These are phyloP conservation scores for Diorhabda sublineata DNA, from an alignment of 1,140 invertebrate genomes.

Conservation along the genomic window DNA sequence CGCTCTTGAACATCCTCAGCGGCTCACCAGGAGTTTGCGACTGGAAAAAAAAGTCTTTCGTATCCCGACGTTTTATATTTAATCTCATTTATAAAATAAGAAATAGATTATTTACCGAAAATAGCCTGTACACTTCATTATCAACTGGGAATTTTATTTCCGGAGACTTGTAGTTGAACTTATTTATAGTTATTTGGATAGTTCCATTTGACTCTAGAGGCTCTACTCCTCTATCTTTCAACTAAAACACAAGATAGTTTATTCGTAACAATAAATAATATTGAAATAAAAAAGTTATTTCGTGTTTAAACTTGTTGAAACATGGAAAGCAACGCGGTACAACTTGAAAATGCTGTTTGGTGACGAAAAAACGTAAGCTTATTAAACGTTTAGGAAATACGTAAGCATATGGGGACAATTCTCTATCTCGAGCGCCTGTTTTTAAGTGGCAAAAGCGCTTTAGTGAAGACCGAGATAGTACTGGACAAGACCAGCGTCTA, in stretches of 20 bases:
- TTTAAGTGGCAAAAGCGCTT: too few relatives aligned
- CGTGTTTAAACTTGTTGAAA: too few relatives aligned
- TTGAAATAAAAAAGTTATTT: too few relatives aligned
- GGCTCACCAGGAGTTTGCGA: not conserved
- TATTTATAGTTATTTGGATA: conserved; percentile 47
- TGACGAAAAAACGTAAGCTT: too few relatives aligned
- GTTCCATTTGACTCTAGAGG: conserved; percentile 32
- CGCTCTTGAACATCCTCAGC: conserved; percentile 3
- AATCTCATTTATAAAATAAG: too few relatives aligned
- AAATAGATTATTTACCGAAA: conserved; percentile 23
- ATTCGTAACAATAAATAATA: too few relatives aligned
- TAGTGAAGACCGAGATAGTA: too few relatives aligned
- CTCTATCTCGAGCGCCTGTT: too few relatives aligned
- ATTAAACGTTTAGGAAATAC: not conserved
- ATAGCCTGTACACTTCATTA: conserved; percentile 42
- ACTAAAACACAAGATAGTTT: conserved; percentile 38
- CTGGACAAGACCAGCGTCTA: too few relatives aligned
- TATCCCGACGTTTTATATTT: not conserved
- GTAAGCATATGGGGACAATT: not conserved
- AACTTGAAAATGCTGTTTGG: too few relatives aligned
- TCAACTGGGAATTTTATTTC: conserved; percentile 46
- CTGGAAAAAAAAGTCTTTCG: not conserved
- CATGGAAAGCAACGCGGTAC: too few relatives aligned
- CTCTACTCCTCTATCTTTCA: conserved; percentile 49
- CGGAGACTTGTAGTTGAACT: conserved; percentile 52